Conservation (phyloP, 2,113 vertebrate genomes). For the Sinocyclocheilus rhinocerous region DNA sequence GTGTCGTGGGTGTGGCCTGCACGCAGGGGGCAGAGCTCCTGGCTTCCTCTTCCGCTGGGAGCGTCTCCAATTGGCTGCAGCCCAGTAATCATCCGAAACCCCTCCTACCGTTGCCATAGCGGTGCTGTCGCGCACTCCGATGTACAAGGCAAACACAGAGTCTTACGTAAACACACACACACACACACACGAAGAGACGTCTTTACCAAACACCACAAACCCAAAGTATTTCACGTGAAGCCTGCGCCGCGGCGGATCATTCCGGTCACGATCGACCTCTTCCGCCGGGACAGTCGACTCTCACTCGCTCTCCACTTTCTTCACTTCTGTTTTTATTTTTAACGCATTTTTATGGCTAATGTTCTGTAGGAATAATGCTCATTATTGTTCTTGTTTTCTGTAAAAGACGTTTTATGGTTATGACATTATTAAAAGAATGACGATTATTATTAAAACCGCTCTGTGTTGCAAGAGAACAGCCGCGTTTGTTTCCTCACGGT, state of each 20-base stretch:
- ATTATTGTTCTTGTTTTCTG: conserved; percentile 76
- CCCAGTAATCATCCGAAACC: conserved; percentile 49
- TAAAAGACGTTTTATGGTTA: conserved; percentile 79
- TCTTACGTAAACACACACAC: conserved; percentile 57
- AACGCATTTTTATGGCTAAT: conserved; percentile 76
- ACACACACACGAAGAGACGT: conserved; percentile 1
- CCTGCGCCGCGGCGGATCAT: conserved; percentile 66
- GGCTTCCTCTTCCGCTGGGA: conserved; percentile 33
- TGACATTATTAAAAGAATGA: conserved; percentile 68
- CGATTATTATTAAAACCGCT: conserved; percentile 62
- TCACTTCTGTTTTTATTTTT: conserved; percentile 60
- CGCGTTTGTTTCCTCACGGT: conserved; percentile 58
- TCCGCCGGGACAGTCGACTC: conserved; percentile 64
- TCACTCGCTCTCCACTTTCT: conserved; percentile 53
- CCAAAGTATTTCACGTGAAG: conserved; percentile 77
- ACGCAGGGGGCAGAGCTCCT: conserved; percentile 53
- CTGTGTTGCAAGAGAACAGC: conserved; percentile 72
- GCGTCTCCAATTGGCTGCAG: conserved; percentile 45
- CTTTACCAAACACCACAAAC: conserved; percentile 65
- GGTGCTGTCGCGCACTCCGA: conserved; percentile 62
- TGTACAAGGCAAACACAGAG: conserved; percentile 62
- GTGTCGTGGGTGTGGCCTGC: conserved; percentile 56
- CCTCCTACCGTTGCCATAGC: conserved; percentile 58
- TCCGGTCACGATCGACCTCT: conserved; percentile 56
- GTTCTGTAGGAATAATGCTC: conserved; percentile 82